A percentile compares a stretch with the other conserved stretches of the same genome.
Evolutionary conservation across 2,888 invertebrate species (phyloP).

Genomic region (Steromphala cineraria): DNA sequence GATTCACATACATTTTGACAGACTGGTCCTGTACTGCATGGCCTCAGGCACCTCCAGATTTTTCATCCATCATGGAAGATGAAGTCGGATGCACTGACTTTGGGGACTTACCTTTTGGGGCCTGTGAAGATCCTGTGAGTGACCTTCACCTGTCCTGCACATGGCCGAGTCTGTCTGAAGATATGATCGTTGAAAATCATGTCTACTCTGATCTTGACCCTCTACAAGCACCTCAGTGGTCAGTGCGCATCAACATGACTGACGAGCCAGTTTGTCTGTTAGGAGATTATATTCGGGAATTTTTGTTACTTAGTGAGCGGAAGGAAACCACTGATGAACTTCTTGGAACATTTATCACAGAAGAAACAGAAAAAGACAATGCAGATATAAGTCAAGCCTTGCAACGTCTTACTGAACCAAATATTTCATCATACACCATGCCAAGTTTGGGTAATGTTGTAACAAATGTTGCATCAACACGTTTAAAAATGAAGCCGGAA

Average conservation of each 20-base stretch:
- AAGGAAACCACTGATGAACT: constrained; percentile 77
- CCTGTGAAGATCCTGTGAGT: constrained; percentile 86
- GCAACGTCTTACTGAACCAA: constrained; percentile 85
- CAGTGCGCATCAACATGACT: constrained; percentile 77
- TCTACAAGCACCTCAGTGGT: constrained; percentile 85
- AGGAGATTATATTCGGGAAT: constrained; percentile 84
- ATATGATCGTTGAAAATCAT: constrained; percentile 90
- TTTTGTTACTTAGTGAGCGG: constrained; percentile 80
- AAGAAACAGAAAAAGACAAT: constrained; percentile 49
- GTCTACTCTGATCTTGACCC: constrained; percentile 93
- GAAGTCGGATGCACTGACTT: constrained; percentile 78
- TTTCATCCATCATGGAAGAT: constrained; percentile 78
- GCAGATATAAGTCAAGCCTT: constrained; percentile 75
- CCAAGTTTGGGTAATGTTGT: constrained; percentile 67
- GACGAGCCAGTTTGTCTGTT: constrained; percentile 86
- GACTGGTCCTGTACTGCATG: constrained; percentile 75
- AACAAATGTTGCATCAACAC: constrained; percentile 59
- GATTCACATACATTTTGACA: constrained; percentile 83
- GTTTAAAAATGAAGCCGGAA: constrained; percentile 59
- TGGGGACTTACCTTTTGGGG: constrained; percentile 87
- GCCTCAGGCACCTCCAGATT: constrained; percentile 76
- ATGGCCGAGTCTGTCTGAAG: constrained; percentile 91
- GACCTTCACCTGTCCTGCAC: constrained; percentile 86
- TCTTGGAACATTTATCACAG: constrained; percentile 77
- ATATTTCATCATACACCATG: constrained; percentile 61